These are phyloP conservation scores for Steromphala cineraria DNA, from an alignment of 2,888 invertebrate genomes.

Conservation along the genomic window DNA sequence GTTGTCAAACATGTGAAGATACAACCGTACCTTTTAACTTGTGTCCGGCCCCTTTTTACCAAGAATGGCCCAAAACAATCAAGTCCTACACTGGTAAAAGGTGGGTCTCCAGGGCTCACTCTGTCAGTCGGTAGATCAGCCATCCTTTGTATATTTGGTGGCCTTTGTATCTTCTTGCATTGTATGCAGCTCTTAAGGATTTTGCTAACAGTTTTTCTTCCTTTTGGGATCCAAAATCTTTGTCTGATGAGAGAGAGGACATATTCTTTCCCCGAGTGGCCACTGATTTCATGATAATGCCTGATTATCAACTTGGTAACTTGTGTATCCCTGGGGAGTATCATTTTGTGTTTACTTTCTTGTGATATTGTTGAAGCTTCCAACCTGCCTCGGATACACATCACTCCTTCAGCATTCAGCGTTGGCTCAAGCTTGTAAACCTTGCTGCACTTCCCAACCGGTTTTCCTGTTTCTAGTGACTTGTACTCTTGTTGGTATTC, in stretches of 20 bases:
- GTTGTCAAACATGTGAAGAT: constrained; percentile 52
- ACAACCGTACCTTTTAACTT: constrained; percentile 50
- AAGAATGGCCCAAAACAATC: constrained; percentile 58
- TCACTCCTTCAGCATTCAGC: constrained; percentile 22
- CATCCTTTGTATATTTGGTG: constrained; percentile 34
- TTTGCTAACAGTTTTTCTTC: constrained; percentile 32
- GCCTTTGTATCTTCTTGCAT: constrained; percentile 28
- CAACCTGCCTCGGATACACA: constrained; percentile 39
- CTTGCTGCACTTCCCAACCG: background rate
- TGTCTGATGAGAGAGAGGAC: constrained; percentile 36
- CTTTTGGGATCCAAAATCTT: constrained; percentile 44
- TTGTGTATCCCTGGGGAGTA: constrained; percentile 42
- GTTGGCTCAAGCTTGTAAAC: constrained; percentile 28
- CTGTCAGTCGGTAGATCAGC: constrained; percentile 49
- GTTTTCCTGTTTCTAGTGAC: background rate
- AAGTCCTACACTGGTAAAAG: constrained; percentile 49
- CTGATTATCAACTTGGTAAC: constrained; percentile 37
- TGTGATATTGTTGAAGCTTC: constrained; percentile 21
- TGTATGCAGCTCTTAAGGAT: constrained; percentile 35
- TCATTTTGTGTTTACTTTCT: constrained; percentile 38
- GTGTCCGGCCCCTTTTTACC: constrained; percentile 49
- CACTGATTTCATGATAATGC: constrained; percentile 33
- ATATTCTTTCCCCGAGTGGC: constrained; percentile 45
- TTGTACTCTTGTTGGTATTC: background rate
- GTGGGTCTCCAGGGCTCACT: constrained; percentile 37